Evolutionary conservation across 2,113 vertebrate species (phyloP).

Genomic region (Phyllostomus discolor): DNA sequence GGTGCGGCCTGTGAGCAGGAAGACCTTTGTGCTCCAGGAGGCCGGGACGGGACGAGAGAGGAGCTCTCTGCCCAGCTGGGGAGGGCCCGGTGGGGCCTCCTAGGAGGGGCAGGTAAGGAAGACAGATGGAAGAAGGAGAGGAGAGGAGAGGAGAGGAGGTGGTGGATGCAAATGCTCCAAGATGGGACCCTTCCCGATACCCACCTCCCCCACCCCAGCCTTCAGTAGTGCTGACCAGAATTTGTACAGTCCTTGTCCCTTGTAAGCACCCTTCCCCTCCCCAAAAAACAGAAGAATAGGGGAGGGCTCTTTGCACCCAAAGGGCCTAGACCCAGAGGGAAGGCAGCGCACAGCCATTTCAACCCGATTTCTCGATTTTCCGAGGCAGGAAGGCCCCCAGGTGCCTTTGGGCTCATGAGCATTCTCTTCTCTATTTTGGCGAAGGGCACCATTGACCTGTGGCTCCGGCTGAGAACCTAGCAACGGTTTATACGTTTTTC

Average conservation of each 20-base stretch:
- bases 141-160: background rate
- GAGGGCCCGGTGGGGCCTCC: background rate
- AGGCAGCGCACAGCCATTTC: too few species aligned
- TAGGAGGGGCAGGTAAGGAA: background rate
- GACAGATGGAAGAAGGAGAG: too few species aligned
- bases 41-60: background rate
- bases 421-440: background rate
- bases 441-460: accelerated
- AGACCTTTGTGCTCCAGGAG: background rate
- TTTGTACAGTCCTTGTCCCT: background rate
- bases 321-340: background rate
- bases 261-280: accelerated
- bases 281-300: background rate
- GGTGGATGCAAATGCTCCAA: background rate
- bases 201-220: background rate
- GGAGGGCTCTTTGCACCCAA: background rate
- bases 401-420: accelerated
- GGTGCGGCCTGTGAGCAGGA: background rate
- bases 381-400: background rate
- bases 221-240: background rate
- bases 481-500: background rate
- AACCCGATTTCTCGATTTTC: background rate
- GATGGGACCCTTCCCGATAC: background rate
- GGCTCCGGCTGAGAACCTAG: background rate
- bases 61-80: background rate